A percentile compares a stretch with the other conserved stretches of the same genome.
phyloP scores from a whole-genome alignment of 2,888 invertebrate genomes.

The Notodromas monacha region DNA sequence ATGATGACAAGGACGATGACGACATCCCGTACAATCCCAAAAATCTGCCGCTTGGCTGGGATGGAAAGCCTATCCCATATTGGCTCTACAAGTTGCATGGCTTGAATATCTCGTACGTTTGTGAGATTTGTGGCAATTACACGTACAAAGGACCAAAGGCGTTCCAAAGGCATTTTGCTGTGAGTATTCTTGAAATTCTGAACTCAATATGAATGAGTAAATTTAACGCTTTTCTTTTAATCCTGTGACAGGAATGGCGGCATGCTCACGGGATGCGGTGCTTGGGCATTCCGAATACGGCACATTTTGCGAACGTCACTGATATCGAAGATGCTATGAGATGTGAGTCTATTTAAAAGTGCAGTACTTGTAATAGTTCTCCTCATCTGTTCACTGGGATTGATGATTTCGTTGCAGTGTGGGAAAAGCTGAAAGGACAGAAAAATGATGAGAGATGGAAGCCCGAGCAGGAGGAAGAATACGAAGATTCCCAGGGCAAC shows the following conservation, averaged over 20 bases:
- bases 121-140: conserved; percentile 96
- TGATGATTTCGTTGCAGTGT: conserved; percentile 29
- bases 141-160: conserved; percentile 94
- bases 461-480: conserved; percentile 88
- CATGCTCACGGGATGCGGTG: conserved; percentile 76
- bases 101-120: conserved; percentile 87
- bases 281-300: conserved; percentile 93
- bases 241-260: conserved; percentile 24
- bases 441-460: conserved; percentile 87
- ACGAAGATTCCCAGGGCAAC: conserved; percentile 90
- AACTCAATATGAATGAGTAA: neutral
- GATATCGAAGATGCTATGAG: conserved; percentile 91
- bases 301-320: conserved; percentile 97
- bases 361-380: neutral
- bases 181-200: conserved; percentile 13
- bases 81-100: conserved; percentile 98
- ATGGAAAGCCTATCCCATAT: conserved; percentile 71
- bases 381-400: no score
- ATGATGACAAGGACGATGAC: conserved; percentile 43
- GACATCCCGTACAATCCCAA: conserved; percentile 98
- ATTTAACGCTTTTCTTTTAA: conserved; percentile 7
- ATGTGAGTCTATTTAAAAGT: conserved; percentile 22
- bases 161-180: conserved; percentile 90
- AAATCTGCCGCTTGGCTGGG: conserved; percentile 94
- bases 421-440: conserved; percentile 84